Evolutionary conservation across 2,113 vertebrate species (phyloP), one percentile per base, ranked within the genome.

Genomic region (Varanus komodoensis): DNA sequence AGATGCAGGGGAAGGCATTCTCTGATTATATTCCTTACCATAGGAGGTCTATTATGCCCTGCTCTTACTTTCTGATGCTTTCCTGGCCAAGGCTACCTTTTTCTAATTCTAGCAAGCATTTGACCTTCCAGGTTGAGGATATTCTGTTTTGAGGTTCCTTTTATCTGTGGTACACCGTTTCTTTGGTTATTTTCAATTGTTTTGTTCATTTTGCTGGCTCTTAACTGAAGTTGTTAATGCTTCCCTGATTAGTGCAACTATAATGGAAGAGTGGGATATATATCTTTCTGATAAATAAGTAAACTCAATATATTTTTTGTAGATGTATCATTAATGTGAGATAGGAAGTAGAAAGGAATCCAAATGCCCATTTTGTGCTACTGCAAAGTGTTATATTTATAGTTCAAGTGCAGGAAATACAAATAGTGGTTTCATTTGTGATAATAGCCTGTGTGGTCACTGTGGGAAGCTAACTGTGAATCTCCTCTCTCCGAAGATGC

Each of bases 391-490:
- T 73, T 68, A 61, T 23, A n/a, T 78, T 77, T 68, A 29, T 34
- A 67, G 68, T 81, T 15, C n/a, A 23, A 50, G 15, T 71, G 2
- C 32, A 71, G 17, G 67, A 71, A 88, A 71, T 11, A 17, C 68
- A 73, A 73, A 86, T 44, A 73, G 38, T 14, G 29, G 15, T 52
- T 68, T 69, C 27, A 29, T 52, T 73, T 44, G 69, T 57, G 34
- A 17, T 9, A 29, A 50, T 68, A 21, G 19, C 71, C 52, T 8
- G 71, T 38, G 11, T 75, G 34, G 38, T 12, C 75, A 64, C 79
- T 0, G 0, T 25, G 29, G 34, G 23, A 32, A 61, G 74, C 57
- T n/a, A 80, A 8, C 73, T 38, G 11, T 0, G 0, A 54, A 79
- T 69, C 1, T 5, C 4, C 0, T 54, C 44, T 54, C 50, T 54